phyloP scores from a whole-genome alignment of 2,797 vertebrate species.

The Microctenopoma lineatum region DNA sequence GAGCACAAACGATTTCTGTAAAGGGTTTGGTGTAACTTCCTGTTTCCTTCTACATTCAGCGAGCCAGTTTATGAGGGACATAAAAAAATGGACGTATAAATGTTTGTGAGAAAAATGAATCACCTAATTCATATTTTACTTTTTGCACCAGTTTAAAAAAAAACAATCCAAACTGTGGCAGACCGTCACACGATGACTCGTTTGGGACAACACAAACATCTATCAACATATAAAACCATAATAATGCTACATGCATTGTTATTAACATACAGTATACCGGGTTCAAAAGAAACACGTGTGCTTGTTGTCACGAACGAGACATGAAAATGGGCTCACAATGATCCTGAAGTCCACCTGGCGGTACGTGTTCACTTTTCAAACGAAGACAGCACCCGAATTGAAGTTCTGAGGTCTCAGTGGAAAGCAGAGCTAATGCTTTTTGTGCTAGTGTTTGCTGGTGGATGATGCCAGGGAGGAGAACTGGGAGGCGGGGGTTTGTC shows the following conservation, averaged over 20 bases:
- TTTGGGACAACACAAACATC: constrained; percentile 71
- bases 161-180: constrained; percentile 39
- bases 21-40: constrained; percentile 46
- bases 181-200: constrained; percentile 60
- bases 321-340: constrained; percentile 54
- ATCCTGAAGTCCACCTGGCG: constrained; percentile 45
- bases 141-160: constrained; percentile 36
- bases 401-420: constrained; percentile 74
- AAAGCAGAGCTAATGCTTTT: constrained; percentile 69
- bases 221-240: constrained; percentile 59
- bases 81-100: constrained; percentile 42
- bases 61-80: constrained; percentile 52
- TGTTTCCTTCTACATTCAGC: constrained; percentile 66
- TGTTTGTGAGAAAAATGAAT: constrained; percentile 40
- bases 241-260: constrained; percentile 75
- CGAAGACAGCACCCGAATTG: constrained; percentile 67
- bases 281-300: constrained; percentile 54
- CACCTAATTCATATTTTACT: constrained; percentile 42
- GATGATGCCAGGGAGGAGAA: constrained; percentile 88
- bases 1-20: constrained; percentile 45
- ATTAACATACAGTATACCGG: constrained; percentile 48
- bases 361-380: constrained; percentile 40
- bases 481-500: constrained; percentile 65
- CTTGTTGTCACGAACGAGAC: constrained; percentile 64
- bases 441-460: constrained; percentile 80